Evolutionary conservation across 2,888 invertebrate species (phyloP).

Genomic region (Yponomeuta sedellus): DNA sequence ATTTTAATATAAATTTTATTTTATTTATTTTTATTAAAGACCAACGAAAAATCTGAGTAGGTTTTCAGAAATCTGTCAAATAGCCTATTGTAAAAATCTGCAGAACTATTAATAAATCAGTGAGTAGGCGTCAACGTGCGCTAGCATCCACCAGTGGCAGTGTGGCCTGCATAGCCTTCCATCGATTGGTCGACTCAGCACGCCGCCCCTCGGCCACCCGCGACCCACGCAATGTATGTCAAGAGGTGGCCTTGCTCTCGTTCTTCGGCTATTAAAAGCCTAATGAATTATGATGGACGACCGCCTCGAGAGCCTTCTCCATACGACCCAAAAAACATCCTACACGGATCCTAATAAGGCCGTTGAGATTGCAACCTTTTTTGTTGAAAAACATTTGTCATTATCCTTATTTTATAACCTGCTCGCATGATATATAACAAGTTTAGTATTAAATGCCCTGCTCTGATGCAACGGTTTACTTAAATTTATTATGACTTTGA

Average conservation of each 20-base stretch:
- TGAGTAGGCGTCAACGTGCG: background rate
- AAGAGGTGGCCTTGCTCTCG: conserved; percentile 72
- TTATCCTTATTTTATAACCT: too few species aligned
- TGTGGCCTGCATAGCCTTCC: conserved; percentile 21
- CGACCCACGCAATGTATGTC: conserved; percentile 59
- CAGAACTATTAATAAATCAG: background rate
- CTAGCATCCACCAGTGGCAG: background rate
- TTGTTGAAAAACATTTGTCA: conserved; percentile 2
- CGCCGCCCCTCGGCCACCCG: conserved; percentile 54
- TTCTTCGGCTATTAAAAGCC: conserved; percentile 68
- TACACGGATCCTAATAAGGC: conserved; percentile 12
- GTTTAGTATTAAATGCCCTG: too few species aligned
- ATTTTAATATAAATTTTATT: too few species aligned
- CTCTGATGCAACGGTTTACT: too few species aligned
- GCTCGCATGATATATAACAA: too few species aligned
- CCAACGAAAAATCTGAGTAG: too few species aligned
- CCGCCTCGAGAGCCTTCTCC: conserved; percentile 41
- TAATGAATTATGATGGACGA: conserved; percentile 66
- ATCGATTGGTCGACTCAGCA: conserved; percentile 71
- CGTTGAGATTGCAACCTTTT: conserved; percentile 4
- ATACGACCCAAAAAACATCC: conserved; percentile 31
- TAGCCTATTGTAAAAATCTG: too few species aligned
- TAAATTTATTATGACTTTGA: too few species aligned
- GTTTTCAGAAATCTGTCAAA: too few species aligned
- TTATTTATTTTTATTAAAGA: too few species aligned